Conservation (phyloP, 2,113 vertebrate species). For the Aythya baeri region DNA sequence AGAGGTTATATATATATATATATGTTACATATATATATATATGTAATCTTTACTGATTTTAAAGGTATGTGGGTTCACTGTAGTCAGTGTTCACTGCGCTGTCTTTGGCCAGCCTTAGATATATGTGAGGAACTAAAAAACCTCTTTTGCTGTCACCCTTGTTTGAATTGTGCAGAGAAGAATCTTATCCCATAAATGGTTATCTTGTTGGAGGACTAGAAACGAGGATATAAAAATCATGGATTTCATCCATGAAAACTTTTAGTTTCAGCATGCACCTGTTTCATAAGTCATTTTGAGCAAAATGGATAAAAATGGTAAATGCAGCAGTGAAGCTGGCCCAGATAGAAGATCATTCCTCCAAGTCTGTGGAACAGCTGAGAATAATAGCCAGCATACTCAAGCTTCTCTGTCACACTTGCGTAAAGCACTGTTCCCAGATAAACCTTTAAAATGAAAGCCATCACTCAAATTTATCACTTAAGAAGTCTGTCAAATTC, state of each 20-base stretch:
- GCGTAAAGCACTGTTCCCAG: not conserved
- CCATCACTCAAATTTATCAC: not conserved
- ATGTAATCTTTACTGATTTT: not conserved
- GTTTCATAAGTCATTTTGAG: conserved; percentile 53
- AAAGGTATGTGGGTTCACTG: not conserved
- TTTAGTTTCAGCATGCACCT: conserved; percentile 42
- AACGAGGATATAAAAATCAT: conserved; percentile 49
- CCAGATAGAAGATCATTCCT: conserved; percentile 37
- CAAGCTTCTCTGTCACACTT: conserved; percentile 20
- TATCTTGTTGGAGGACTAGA: conserved; percentile 32
- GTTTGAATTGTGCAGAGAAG: conserved; percentile 16
- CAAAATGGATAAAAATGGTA: conserved; percentile 42
- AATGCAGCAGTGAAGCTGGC: conserved; percentile 34
- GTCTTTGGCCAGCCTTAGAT: conserved; percentile 1
- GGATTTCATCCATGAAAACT: conserved; percentile 59
- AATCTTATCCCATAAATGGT: conserved; percentile 51
- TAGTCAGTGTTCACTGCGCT: not conserved
- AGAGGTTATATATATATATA: not conserved
- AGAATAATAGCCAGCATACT: conserved; percentile 37
- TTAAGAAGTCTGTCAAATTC: not conserved
- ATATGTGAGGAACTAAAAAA: not conserved
- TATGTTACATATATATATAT: not conserved
- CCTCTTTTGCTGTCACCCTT: not conserved
- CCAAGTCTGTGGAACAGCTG: conserved; percentile 28
- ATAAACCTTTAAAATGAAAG: conserved; percentile 33